Evolutionary conservation across 1,140 invertebrate species (phyloP), one percentile per base, ranked within the genome.

Genomic region (Heliothis virescens): DNA sequence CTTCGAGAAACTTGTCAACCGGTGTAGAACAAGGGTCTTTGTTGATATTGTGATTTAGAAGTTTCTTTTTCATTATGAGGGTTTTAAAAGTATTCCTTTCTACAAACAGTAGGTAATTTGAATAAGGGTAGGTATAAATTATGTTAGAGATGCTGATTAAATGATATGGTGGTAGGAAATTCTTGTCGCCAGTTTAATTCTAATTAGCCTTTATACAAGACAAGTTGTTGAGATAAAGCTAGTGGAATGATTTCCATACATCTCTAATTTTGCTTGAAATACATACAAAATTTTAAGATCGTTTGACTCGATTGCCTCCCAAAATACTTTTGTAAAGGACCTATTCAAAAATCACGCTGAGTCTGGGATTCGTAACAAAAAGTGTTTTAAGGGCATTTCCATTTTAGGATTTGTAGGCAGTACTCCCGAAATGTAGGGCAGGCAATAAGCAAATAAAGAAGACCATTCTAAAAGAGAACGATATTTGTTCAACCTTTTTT

Each of bases 1-100:
- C 72, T 60, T 50, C 18, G 13, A 2, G 16, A 47, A 59, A 73
- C 71, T 73, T 73, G 34, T 71, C 67, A 26, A 53, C 48, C 26
- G 18, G 18, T 52, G 57, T 75, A 21, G 15, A 18, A 75, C 57
- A 62, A 48, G 69, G 29, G 29, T 26, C 48, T 26, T 50, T 75
- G 57, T 62, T 62, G 72, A 75, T 62, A 62, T 71, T 53, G 16
- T 53, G 48, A 71, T 71, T 52, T 21, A 50, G 10, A 71, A 26
- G 67, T 26, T 71, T 13, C 29, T 71, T 29, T 50, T 10, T 67
- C 3, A 60, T 60, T 26, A 60, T 15, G 21, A 60, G 21, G 2
- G 26, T 60, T 26, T 29, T 12, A 60, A 60, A 11, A 11, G 57
- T 26, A 60, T 29, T 60, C 18, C 21, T 60, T 13, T 11, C 21